These are phyloP conservation scores for Rhopalosiphum padi DNA, from an alignment of 1,140 invertebrate species.

Conservation along the genomic window DNA sequence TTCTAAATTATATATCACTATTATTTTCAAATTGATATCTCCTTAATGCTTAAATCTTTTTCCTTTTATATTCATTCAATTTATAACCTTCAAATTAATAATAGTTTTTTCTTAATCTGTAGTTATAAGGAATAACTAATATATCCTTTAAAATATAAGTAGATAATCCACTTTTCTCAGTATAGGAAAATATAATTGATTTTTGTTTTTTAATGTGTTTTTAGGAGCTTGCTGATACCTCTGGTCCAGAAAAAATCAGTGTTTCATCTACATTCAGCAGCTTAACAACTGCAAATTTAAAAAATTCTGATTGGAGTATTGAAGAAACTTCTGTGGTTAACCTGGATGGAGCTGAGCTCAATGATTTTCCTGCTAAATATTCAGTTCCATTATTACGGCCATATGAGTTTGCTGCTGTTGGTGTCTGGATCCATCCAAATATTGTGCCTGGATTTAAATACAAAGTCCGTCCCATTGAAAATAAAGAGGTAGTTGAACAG, in stretches of 20 bases:
- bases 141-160: conserved; percentile 26
- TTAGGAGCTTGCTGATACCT: conserved; percentile 44
- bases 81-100: not conserved
- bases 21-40: conserved; percentile 7
- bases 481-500: conserved; percentile 63
- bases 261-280: not conserved
- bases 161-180: not conserved
- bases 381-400: conserved; percentile 68
- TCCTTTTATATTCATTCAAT: not conserved
- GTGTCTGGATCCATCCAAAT: conserved; percentile 75
- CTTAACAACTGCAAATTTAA: conserved; percentile 24
- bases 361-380: conserved; percentile 73
- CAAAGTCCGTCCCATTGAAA: conserved; percentile 72
- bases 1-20: not conserved
- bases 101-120: not conserved
- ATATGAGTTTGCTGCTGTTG: conserved; percentile 76
- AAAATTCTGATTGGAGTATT: conserved; percentile 11
- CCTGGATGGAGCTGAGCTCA: conserved; percentile 68
- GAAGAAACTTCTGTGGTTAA: conserved; percentile 60
- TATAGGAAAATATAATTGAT: not conserved
- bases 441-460: conserved; percentile 79
- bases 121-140: conserved; percentile 23
- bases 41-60: conserved; percentile 8
- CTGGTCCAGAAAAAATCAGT: not conserved
- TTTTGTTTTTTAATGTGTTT: conserved; percentile 43